These are phyloP conservation scores for Numenius phaeopus DNA, from an alignment of 2,797 vertebrate species.

Conservation along the genomic window DNA sequence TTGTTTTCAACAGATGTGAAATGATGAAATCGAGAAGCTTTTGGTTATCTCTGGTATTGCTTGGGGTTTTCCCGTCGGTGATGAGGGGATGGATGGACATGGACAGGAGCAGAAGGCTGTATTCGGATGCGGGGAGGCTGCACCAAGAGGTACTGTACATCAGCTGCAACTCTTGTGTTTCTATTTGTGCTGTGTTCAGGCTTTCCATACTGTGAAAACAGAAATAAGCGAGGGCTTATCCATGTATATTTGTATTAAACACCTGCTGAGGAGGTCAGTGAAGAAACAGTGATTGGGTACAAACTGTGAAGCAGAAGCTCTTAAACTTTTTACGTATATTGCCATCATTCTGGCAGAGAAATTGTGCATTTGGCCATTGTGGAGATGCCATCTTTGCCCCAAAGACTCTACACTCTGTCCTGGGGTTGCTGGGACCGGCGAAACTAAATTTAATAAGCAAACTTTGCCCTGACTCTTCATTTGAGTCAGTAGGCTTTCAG, in stretches of 20 bases:
- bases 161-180: neutral
- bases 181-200: neutral
- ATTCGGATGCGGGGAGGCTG: constrained; percentile 46
- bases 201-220: neutral
- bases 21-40: constrained; percentile 86
- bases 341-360: neutral
- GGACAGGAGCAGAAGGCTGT: constrained; percentile 71
- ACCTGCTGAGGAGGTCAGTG: neutral
- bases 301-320: neutral
- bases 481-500: neutral
- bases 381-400: neutral
- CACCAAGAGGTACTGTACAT: constrained; percentile 81
- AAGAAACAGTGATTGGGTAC: neutral
- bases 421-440: neutral
- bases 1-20: constrained; percentile 76
- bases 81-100: constrained; percentile 78
- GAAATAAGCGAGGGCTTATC: neutral
- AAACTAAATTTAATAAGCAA: neutral
- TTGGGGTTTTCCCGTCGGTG: constrained; percentile 81
- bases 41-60: constrained; percentile 84
- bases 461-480: neutral
- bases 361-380: neutral
- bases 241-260: neutral
- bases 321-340: neutral
- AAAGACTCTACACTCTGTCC: neutral